Evolutionary conservation across 2,113 vertebrate species (phyloP).

Genomic region (Hemibagrus wyckioides): DNA sequence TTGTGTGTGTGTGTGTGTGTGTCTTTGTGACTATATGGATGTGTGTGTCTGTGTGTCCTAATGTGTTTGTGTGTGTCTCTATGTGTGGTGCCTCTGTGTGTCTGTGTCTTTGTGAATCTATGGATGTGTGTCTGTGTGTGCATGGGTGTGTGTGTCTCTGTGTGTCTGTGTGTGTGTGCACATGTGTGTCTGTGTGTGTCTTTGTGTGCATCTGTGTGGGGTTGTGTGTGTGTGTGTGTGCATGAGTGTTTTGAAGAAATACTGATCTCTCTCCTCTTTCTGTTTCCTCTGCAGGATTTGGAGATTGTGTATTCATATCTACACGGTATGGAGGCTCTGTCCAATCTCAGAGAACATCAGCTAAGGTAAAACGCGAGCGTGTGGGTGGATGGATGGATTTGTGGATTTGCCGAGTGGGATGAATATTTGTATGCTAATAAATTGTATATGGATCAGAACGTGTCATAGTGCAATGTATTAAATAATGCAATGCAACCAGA

Average conservation of each 20-base stretch:
- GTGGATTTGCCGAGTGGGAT: neutral
- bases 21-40: too few species aligned
- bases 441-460: neutral
- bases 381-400: neutral
- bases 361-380: constrained; percentile 85
- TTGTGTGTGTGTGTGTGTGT: too few species aligned
- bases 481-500: neutral
- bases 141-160: too few species aligned
- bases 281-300: constrained; percentile 82
- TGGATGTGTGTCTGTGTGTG: too few species aligned
- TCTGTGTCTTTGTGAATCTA: too few species aligned
- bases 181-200: neutral
- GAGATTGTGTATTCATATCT: constrained; percentile 98
- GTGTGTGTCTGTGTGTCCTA: too few species aligned
- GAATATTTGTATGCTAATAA: neutral
- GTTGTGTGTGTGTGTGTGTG: neutral
- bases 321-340: constrained; percentile 98
- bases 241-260: neutral
- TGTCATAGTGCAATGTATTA: neutral
- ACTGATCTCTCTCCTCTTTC: constrained; percentile 28
- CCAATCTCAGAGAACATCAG: constrained; percentile 95
- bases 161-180: too few species aligned
- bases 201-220: neutral
- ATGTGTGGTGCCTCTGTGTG: too few species aligned
- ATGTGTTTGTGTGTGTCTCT: too few species aligned